Percentiles rank a stretch among this genome's conserved stretches.
Evolutionary conservation across 2,113 vertebrate genomes (phyloP).

Genomic region (Cebidichthys violaceus): DNA sequence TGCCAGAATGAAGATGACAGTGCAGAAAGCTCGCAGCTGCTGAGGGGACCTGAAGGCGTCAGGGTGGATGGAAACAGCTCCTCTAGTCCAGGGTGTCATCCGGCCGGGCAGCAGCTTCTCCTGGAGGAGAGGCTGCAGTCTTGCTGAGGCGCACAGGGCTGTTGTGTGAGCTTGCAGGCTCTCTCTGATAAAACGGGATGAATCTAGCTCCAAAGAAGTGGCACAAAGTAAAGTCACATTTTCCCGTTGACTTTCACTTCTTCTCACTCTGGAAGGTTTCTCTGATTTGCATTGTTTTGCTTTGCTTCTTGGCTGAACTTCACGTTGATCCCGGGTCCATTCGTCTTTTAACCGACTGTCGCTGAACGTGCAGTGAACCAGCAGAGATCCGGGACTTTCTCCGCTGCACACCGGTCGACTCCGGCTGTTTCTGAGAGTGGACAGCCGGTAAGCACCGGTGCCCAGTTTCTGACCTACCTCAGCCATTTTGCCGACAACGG

Average conservation of each 20-base stretch:
- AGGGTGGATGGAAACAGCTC: constrained; percentile 5
- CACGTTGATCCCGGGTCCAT: background rate
- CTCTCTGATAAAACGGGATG: background rate
- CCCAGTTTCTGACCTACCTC: constrained; percentile 79
- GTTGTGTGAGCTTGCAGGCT: background rate
- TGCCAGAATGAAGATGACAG: constrained; percentile 40
- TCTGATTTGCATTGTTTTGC: background rate
- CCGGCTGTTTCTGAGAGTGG: constrained; percentile 19
- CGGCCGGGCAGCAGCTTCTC: constrained; percentile 23
- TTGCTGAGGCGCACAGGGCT: background rate
- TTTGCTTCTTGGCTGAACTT: constrained; percentile 8
- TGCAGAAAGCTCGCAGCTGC: constrained; percentile 60
- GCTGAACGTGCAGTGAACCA: background rate
- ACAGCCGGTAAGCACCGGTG: constrained; percentile 42
- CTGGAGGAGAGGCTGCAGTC: constrained; percentile 18
- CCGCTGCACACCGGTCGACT: background rate
- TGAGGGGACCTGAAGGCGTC: constrained; percentile 38
- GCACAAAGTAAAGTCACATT: background rate
- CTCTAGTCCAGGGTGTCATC: constrained; percentile 52
- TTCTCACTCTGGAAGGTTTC: constrained; percentile 28
- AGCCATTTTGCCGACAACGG: constrained; percentile 70
- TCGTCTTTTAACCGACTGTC: background rate
- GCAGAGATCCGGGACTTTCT: constrained; percentile 6
- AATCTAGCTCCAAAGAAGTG: background rate
- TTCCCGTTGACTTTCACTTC: constrained; percentile 3